Base-by-base conservation (phyloP, 1,140 invertebrate species). In the Scaptomyza graminum region DNA sequence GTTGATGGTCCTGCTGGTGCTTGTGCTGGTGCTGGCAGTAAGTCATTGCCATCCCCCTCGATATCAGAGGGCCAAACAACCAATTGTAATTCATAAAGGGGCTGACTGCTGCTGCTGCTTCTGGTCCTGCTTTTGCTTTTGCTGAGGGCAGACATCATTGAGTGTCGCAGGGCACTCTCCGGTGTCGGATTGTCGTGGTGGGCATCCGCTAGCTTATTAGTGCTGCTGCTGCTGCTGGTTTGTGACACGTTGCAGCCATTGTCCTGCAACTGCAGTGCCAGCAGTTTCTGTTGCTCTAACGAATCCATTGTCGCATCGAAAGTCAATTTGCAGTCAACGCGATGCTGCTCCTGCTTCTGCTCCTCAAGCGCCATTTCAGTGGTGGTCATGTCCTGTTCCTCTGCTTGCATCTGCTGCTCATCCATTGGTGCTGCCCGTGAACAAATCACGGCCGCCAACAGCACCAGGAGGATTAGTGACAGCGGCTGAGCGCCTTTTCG, bases 41-140 rank as follows among this genome's bases (percentile, higher is more conserved):
- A 64, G 51, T 76, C 83, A 61, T 72, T 66, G 65, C 49, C 79
- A 63, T 73, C 87, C 67, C 73, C 85, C 65, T 82, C 75, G 46
- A 83, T 65, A 66, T 90, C 88, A 51, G 52, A 66, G 46, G 88
- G 88, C 88, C 88, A 90, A 76, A 88, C 88, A 76, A 83, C 82
- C 88, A 90, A 76, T 90, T 90, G 88, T 73, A 84, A 84, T 81
- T 90, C 88, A 84, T 90, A 90, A 74, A 90, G 54, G 52, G 87
- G 87, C 77, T 90, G 81, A 52, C 75, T 88, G 51, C 49, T 50
- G 51, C 51, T 57, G 46, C 31, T 62, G 49, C 31, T 88, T 47
- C 49, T 50, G 51, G 44, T 57, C 31, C 31, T 62, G 43, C 31
- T 34, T 2, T 28, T 62, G 43, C 31, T 34, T 2, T 28, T 28